Base-by-base conservation (phyloP, 2,797 vertebrate genomes). In the Eleutherodactylus coqui region DNA sequence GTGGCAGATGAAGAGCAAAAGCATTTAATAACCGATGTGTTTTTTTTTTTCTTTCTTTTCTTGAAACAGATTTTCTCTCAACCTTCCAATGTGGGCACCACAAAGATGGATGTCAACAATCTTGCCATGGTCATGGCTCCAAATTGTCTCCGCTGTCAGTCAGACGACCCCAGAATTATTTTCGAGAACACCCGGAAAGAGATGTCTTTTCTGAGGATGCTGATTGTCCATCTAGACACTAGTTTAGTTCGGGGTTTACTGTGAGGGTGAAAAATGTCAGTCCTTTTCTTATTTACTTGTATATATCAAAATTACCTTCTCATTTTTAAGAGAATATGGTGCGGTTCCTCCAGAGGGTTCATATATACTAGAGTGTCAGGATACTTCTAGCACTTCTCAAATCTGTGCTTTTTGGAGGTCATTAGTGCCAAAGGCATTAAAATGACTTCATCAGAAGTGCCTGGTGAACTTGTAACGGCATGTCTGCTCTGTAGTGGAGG, bases 71-170 rank as follows among this genome's bases (percentile, higher is more conserved):
- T 98, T 79, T 98, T 98, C 80, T 96, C 96, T 84, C 96, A 96
- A 91, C 97, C 97, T 0, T 92, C 94, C 41, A 98, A 98, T 0
- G 97, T 98, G 82, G 94, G 96, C 7, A 93, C 96, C 87, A 98
- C 97, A 16, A 98, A 98, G 92, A 98, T 98, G 97, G 97, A 98
- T 34, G 97, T 98, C 87, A 98, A 97, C 91, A 98, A 98, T 93
- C 91, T 98, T 90, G 96, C 97, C 87, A 98, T 98, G 97, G 97
- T 98, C 86, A 98, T 98, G 97, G 97, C 97, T 10, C 97, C 97
- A 85, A 98, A 98, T 93, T 97, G 96, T 86, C 95, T 98, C 69
- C 94, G 97, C 27, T 98, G 97, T 89, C 96, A 97, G 55, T 98
- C 97, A 0, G 96, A 98, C 0, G 96, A 98, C 81, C 97, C 97